A percentile compares a stretch with the other conserved stretches of the same genome.
Evolutionary conservation across 2,888 invertebrate genomes (phyloP).

Genomic region (Eubasilissa splendida): DNA sequence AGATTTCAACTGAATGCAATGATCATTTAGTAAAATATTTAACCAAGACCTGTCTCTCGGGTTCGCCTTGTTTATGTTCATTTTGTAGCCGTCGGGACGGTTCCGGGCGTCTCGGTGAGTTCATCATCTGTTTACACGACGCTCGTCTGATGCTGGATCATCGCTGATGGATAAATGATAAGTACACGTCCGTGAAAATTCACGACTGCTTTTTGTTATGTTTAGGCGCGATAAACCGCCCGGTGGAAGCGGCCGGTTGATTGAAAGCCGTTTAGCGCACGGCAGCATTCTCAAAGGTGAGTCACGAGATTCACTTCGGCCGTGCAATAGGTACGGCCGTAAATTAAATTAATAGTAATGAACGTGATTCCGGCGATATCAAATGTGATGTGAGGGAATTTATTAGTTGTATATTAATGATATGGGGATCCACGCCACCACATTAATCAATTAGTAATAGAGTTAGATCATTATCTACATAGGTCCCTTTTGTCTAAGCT

Average conservation of each 20-base stretch:
- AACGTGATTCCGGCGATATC: no score
- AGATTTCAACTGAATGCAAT: no score
- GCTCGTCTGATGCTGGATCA: slow-evolving; percentile 35
- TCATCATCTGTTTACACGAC: slow-evolving; percentile 42
- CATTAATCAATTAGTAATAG: no score
- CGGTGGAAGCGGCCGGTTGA: not conserved
- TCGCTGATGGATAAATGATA: slow-evolving; percentile 48
- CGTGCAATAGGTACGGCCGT: no score
- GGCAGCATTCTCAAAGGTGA: not conserved
- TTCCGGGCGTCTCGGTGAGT: not conserved
- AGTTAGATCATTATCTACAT: no score
- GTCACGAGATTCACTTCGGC: not conserved
- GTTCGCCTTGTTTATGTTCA: not conserved
- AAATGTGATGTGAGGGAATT: no score
- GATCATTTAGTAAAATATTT: no score
- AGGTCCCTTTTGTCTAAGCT: no score
- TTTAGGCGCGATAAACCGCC: slow-evolving; percentile 6
- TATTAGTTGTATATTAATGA: no score
- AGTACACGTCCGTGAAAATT: slow-evolving; percentile 39
- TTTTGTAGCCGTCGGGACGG: slow-evolving; percentile 2
- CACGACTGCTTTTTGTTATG: slow-evolving; percentile 35
- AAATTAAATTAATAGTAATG: no score
- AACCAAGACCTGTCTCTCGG: no score
- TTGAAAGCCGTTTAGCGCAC: slow-evolving; percentile 23
- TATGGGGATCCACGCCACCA: no score